A percentile compares a stretch with the other conserved stretches of the same genome.
Evolutionary conservation across 53 echinoderm and acorn worm species (phyloP).

Genomic region (Paracentrotus lividus): DNA sequence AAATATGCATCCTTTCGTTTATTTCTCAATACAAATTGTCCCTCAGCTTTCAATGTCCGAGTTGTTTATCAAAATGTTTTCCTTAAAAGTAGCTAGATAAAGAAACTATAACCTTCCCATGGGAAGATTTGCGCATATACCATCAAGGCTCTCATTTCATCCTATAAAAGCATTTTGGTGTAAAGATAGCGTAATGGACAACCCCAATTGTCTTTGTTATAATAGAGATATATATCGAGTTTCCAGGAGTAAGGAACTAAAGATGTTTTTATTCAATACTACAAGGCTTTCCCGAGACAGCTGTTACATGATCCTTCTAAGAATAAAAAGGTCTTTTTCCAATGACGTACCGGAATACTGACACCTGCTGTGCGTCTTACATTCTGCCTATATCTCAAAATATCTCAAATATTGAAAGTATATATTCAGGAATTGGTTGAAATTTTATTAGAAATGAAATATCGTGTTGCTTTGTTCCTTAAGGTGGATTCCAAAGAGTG

Average conservation of each 20-base stretch:
- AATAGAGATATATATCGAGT: neutral
- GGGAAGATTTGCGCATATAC: neutral
- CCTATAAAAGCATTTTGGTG: conserved; percentile 35
- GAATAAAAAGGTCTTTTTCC: neutral
- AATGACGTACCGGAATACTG: neutral
- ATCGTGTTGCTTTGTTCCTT: too few relatives aligned
- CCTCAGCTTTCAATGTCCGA: neutral
- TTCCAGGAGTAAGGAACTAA: neutral
- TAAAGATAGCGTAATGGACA: neutral
- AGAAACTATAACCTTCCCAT: neutral
- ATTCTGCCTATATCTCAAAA: too few relatives aligned
- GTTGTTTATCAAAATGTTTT: neutral
- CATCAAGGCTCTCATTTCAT: conserved; percentile 12
- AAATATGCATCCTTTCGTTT: too few relatives aligned
- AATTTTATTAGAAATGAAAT: too few relatives aligned
- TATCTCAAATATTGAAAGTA: too few relatives aligned
- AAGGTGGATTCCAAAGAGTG: too few relatives aligned
- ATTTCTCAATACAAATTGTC: too few relatives aligned
- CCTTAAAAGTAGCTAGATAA: neutral
- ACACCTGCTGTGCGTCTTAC: neutral
- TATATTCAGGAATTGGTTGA: too few relatives aligned
- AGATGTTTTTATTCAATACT: neutral
- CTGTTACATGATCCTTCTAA: neutral
- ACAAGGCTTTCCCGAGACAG: neutral
- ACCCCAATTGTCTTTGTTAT: neutral